Evolutionary conservation across 2,888 invertebrate species (phyloP), one percentile per base, ranked within the genome.

Genomic region (Melanostoma scalare): DNA sequence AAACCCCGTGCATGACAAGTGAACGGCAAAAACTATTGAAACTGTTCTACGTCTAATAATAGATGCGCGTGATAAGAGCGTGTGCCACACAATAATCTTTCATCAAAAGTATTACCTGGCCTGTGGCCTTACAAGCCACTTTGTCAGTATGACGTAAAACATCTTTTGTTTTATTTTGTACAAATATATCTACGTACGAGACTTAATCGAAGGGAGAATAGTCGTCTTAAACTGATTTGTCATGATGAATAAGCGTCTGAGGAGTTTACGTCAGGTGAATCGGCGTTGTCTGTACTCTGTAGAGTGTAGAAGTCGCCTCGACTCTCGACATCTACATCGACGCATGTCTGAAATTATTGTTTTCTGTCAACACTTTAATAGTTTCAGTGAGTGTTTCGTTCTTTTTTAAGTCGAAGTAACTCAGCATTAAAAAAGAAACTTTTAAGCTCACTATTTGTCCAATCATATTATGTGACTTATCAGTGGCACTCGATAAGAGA

Each of bases 41-140:
- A 58, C 38, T 20, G 52, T 35, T 63, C 36, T 69, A 44, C 33
- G 40, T 75, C 65, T 81, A 71, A 67, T 65, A 69, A 77, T 77
- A 77, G 82, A 63, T 31, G 77, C 71, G 75, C 74, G 58, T 75
- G 71, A 75, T 75, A 75, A 71, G 58, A 65, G 48, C 65, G 80
- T 60, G 6, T 9, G 30, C n/a, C 33, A n/a, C 8, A 35, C 10
- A 10, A 48, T 30, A 30, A 48, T 20, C 44, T 44, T 44, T 67
- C 53, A 42, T 35, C 0, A 6, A 8, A 61, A 46, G 52, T 52
- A 68, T 20, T 20, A 20, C 20, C 20, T 20, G 20, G 20, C 46
- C 61, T 38, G 63, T 63, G 20, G 20, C 30, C 63, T 50, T 50
- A 61, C 6, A 35, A n/a, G 31, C 58, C 50, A 63, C 63, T 63